phyloP scores from a whole-genome alignment of 2,888 invertebrate species.

The Mesorhabditis spiculigera region DNA sequence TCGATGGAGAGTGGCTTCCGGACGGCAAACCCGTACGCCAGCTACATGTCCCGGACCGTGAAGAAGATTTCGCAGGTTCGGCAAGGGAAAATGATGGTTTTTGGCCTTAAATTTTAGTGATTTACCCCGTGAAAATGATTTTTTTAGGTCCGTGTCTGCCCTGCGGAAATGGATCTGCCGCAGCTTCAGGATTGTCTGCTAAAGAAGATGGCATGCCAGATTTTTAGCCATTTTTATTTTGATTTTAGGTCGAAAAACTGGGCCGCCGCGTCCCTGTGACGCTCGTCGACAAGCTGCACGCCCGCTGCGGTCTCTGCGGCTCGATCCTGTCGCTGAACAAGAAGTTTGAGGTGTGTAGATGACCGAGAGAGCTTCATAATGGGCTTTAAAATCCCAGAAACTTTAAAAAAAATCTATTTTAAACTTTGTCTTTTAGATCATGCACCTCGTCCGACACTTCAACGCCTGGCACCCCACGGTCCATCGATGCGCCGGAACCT shows the following conservation, averaged over 20 bases:
- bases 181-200: slow-evolving; percentile 49
- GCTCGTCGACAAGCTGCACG: slow-evolving; percentile 56
- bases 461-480: slow-evolving; percentile 57
- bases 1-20: slow-evolving; percentile 40
- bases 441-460: slow-evolving; percentile 56
- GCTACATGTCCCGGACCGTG: not conserved
- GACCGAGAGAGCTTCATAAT: slow-evolving; percentile 3
- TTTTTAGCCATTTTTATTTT: not conserved
- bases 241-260: not conserved
- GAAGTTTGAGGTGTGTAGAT: slow-evolving; percentile 47
- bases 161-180: slow-evolving; percentile 43
- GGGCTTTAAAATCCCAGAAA: not conserved
- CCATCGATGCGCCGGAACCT: slow-evolving; percentile 54
- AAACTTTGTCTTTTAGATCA: slow-evolving; percentile 32
- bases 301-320: slow-evolving; percentile 52
- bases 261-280: slow-evolving; percentile 44
- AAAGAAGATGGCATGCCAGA: slow-evolving; percentile 40
- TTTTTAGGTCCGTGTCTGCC: slow-evolving; percentile 54
- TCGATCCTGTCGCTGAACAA: slow-evolving; percentile 55
- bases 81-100: no score
- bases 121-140: slow-evolving; percentile 7
- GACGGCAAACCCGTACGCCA: not conserved
- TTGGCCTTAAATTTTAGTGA: not conserved
- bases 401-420: slow-evolving; percentile 9
- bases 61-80: not conserved